Evolutionary conservation across 1,140 invertebrate species (phyloP), one percentile per base, ranked within the genome.

Genomic region (Agraylea sexmaculata): DNA sequence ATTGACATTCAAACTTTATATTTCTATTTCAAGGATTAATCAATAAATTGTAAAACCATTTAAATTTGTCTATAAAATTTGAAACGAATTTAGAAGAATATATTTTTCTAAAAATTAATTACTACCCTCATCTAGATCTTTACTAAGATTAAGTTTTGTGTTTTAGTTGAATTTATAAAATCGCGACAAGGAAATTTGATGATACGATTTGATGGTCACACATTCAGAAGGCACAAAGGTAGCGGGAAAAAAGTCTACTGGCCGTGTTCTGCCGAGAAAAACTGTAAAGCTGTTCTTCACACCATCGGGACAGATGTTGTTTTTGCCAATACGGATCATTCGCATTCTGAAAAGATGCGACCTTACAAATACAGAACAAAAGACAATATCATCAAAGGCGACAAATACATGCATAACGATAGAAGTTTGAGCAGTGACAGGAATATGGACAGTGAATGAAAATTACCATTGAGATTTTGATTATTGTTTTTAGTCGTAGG

Each of bases 161-260:
- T 16, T 40, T 44, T 47, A 45, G 42, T 34, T 1, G 13, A 6
- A 4, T 51, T 52, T 17, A 44, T 53, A 12, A 53, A 35, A n/a
- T 58, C 56, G 6, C 45, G 47, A 27, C 36, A 48, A 29, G 57
- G 57, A 1, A 55, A 51, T 17, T 49, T 48, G 3, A 15, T 56
- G 21, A 51, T 56, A 20, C 35, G 32, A 10, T 33, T 49, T 15
- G 48, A 50, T 6, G 53, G 54, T 0, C 58, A 51, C 35, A 58
- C 47, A 1, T 59, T 52, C 37, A 55, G 50, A 18, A 19, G 52
- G 17, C 52, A 56, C 31, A 52, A 53, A 25, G 19, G 10, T 2
- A 30, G 8, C 17, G 19, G 25, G 0, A 11, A 22, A 1, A 51
- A 46, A 40, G 27, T 51, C 1, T 34, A 48, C 16, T 57, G 55